A percentile compares a stretch with the other conserved stretches of the same genome.
Conservation (phyloP, 92 coral and sea anemone species). For the Desmophyllum pertusum region DNA sequence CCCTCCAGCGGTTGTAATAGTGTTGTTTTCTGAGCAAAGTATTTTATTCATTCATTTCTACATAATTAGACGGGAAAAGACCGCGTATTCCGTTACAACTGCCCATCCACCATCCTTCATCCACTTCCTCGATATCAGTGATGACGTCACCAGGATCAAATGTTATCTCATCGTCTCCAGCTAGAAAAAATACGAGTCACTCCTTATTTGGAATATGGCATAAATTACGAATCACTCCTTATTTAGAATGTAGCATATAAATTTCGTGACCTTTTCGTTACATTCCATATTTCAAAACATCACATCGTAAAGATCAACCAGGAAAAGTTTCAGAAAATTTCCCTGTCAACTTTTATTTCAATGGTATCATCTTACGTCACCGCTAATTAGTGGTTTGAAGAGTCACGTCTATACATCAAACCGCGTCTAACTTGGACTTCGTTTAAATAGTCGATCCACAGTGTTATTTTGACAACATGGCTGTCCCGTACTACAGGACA, state of each 20-base stretch:
- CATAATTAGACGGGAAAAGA: conserved; percentile 94
- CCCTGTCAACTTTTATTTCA: no score
- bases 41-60: conserved; percentile 61
- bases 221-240: no score
- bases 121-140: conserved; percentile 85
- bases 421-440: no score
- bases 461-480: not conserved
- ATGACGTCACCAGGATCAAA: conserved; percentile 98
- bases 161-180: conserved; percentile 92
- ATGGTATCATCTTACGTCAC: no score
- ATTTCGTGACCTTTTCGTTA: no score
- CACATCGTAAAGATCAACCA: no score
- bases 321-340: no score
- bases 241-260: no score
- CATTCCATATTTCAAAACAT: no score
- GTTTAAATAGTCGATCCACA: no score
- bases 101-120: conserved; percentile 99
- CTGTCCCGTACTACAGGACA: not conserved
- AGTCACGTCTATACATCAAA: no score
- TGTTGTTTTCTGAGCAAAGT: not conserved
- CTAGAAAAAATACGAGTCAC: conserved; percentile 41
- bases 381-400: no score
- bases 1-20: not conserved
- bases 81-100: conserved; percentile 80
- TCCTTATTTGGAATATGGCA: not conserved